Base-by-base conservation (phyloP, 1,140 invertebrate genomes). In the Trypoxylus dichotomus region DNA sequence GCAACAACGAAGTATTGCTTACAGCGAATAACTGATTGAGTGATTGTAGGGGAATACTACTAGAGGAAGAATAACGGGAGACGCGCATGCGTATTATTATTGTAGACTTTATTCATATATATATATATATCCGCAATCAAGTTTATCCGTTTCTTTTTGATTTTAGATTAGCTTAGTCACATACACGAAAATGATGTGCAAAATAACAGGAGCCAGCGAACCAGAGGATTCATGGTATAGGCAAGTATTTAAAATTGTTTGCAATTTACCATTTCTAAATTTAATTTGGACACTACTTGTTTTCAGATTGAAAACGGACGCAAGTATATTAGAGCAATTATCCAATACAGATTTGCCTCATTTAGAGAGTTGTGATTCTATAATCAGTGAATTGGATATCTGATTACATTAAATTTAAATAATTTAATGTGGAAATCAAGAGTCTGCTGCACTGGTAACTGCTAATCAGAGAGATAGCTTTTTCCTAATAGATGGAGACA, bases 211-310 rank as follows among this genome's bases (percentile, higher is more conserved):
- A 1, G 27, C 60, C 19, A 68, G 7, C 3, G 15, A 68, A n/a
- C 47, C 47, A 11, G 24, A 27, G 19, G 60, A 68, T 68, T 29
- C 60, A 60, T 68, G 83, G 86, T 41, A 87, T 87, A 54, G 83
- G 63, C 19, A 75, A 71, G 24, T 58, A 41, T 42, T 32, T 13
- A 15, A 73, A 15, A 19, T 73, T 73, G 29, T 37, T 42, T 42
- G 21, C 15, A 47, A 41, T 41, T 21, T 47, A 2, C 0, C 15
- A n/a, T 6, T 54, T 54, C 0, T 6, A 54, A n/a, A 2, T n/a
- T 19, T 19, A n/a, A 3, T 54, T 54, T 54, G 5, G 19, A 19
- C 15, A 54, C 3, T 54, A 19, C 19, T 19, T 19, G 19, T 19
- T 54, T 54, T 54, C 15, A 54, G 47, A 19, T 54, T 54, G 6